Evolutionary conservation across 1,140 invertebrate species (phyloP).

Genomic region (Solenopsis invicta): DNA sequence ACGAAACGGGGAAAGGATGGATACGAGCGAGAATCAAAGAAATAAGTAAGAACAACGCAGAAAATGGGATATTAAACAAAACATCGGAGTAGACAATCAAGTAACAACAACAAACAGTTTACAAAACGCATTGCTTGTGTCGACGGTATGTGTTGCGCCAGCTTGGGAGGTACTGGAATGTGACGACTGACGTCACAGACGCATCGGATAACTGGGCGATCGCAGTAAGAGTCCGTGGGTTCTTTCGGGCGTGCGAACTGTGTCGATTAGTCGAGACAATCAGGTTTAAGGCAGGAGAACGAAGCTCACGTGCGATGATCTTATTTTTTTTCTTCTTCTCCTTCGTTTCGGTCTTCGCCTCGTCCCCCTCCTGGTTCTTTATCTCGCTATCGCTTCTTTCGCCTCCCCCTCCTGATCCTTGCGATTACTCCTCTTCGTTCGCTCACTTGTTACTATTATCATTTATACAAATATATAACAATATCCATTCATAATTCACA

Average conservation of each 20-base stretch:
- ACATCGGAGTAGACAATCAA: slow-evolving; percentile 75
- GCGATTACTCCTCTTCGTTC: slow-evolving; percentile 33
- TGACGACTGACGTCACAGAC: slow-evolving; percentile 63
- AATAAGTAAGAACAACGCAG: slow-evolving; percentile 67
- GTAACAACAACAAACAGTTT: slow-evolving; percentile 79
- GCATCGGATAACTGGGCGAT: slow-evolving; percentile 50
- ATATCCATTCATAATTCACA: slow-evolving; percentile 43
- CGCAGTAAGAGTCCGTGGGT: slow-evolving; percentile 36
- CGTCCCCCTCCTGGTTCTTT: not conserved
- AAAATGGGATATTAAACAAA: slow-evolving; percentile 67
- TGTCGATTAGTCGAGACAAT: slow-evolving; percentile 48
- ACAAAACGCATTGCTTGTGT: slow-evolving; percentile 71
- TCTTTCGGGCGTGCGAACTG: slow-evolving; percentile 36
- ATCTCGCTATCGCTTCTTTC: slow-evolving; percentile 45
- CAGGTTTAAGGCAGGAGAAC: slow-evolving; percentile 44
- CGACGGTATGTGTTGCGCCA: slow-evolving; percentile 35
- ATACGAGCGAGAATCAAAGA: slow-evolving; percentile 55
- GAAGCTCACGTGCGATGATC: slow-evolving; percentile 24
- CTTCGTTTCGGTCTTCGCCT: not conserved
- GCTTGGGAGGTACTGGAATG: slow-evolving; percentile 67
- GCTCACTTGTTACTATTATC: slow-evolving; percentile 44
- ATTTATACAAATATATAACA: slow-evolving; percentile 71
- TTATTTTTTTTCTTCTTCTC: slow-evolving; percentile 28
- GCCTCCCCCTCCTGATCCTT: slow-evolving; percentile 51
- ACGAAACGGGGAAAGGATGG: slow-evolving; percentile 43